Evolutionary conservation across 2,797 vertebrate species (phyloP).

Genomic region (Novumbra hubbsi): DNA sequence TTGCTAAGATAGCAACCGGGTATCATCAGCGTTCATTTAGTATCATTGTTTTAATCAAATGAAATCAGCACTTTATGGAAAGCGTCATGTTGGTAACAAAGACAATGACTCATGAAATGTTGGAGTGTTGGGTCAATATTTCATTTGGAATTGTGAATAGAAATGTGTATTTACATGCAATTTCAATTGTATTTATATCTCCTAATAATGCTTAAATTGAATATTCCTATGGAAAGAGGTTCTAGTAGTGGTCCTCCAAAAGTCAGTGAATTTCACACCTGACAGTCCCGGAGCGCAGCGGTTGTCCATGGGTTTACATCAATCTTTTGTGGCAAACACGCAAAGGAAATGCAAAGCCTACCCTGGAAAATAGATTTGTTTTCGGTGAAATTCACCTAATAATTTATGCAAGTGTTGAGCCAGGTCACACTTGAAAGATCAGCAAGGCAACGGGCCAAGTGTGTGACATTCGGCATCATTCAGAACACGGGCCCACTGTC

Average conservation of each 20-base stretch:
- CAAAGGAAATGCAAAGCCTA: no score
- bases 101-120: no score
- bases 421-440: constrained; percentile 42
- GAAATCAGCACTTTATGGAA: no score
- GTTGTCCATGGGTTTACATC: constrained; percentile 29
- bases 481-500: constrained; percentile 62
- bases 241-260: constrained; percentile 10
- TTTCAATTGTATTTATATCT: no score
- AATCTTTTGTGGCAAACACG: not conserved
- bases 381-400: constrained; percentile 25
- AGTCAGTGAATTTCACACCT: constrained; percentile 59
- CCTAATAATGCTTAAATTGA: constrained; percentile 28
- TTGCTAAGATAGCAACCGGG: constrained; percentile 29
- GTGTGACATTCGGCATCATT: constrained; percentile 67
- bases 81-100: no score
- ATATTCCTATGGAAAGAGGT: constrained; percentile 33
- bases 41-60: no score
- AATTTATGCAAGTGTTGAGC: constrained; percentile 31
- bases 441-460: constrained; percentile 49
- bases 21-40: constrained; percentile 22
- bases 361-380: constrained; percentile 4
- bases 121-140: no score
- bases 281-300: constrained; percentile 46
- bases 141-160: no score
- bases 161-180: no score